phyloP scores from a whole-genome alignment of 2,888 invertebrate species.

The Eupithecia insigniata region DNA sequence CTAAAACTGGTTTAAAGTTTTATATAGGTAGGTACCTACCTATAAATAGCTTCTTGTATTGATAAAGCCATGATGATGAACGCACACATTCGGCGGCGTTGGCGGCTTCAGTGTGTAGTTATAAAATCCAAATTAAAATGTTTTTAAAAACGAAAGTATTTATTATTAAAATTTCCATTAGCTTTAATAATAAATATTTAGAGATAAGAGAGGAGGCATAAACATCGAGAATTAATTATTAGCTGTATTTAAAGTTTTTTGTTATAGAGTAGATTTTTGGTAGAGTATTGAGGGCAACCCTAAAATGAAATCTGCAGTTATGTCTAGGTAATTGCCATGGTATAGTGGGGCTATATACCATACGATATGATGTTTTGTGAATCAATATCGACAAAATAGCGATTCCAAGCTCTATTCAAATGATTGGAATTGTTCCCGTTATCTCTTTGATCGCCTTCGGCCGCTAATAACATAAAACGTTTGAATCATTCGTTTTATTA shows the following conservation, averaged over 20 bases:
- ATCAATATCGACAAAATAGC: constrained; percentile 20
- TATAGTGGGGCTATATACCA: constrained; percentile 31
- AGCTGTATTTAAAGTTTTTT: not conserved
- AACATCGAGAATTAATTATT: no score
- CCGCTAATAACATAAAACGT: not conserved
- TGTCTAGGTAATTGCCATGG: constrained; percentile 29
- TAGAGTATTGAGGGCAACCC: constrained; percentile 25
- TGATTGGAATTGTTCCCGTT: constrained; percentile 12
- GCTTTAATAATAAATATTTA: no score
- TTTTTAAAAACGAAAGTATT: no score
- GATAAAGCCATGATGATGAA: no score
- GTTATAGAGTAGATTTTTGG: not conserved
- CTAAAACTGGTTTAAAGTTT: no score
- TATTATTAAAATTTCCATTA: no score
- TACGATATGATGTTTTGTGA: constrained; percentile 25
- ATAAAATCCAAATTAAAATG: no score
- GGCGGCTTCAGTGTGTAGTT: no score
- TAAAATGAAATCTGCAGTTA: constrained; percentile 23
- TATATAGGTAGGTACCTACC: no score
- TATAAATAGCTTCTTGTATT: no score
- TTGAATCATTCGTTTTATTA: not conserved
- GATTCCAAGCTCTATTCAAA: constrained; percentile 18
- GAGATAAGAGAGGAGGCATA: no score
- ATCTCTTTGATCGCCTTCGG: constrained; percentile 6
- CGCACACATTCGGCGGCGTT: no score